Evolutionary conservation across 1,140 invertebrate genomes (phyloP).

Genomic region (Drosophila paulistorum): DNA sequence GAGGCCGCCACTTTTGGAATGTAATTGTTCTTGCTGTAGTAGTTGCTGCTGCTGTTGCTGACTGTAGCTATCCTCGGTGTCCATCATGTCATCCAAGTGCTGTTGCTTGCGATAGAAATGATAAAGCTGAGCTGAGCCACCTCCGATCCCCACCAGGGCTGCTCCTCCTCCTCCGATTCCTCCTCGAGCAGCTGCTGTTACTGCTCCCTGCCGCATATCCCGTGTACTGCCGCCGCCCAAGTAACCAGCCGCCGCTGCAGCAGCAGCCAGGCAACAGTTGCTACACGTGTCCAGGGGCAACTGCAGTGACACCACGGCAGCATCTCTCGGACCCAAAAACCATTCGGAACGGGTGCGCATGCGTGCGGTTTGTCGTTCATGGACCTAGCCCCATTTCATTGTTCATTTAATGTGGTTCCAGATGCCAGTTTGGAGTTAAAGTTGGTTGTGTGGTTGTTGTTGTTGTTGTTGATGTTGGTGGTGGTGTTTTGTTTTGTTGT

Average conservation of each 20-base stretch:
- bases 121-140: conserved; percentile 60
- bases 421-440: conserved; percentile 50
- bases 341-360: conserved; percentile 97
- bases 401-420: conserved; percentile 43
- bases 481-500: conserved; percentile 37
- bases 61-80: conserved; percentile 70
- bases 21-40: conserved; percentile 58
- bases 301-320: conserved; percentile 79
- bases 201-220: conserved; percentile 62
- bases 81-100: conserved; percentile 69
- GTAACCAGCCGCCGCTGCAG: conserved; percentile 60
- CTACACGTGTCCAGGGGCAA: conserved; percentile 73
- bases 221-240: conserved; percentile 71
- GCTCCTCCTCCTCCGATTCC: conserved; percentile 37
- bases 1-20: conserved; percentile 66
- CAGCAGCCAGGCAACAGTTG: conserved; percentile 73
- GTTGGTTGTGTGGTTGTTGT: conserved; percentile 35
- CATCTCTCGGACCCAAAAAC: conserved; percentile 90
- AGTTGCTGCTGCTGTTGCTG: conserved; percentile 50
- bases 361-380: conserved; percentile 95
- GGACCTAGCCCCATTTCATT: conserved; percentile 86
- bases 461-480: conserved; percentile 44
- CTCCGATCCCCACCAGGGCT: conserved; percentile 34
- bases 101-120: conserved; percentile 71
- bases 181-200: conserved; percentile 20